Evolutionary conservation across 2,797 vertebrate species (phyloP), one percentile per base, ranked within the genome.

Genomic region (Danio jaintianensis): DNA sequence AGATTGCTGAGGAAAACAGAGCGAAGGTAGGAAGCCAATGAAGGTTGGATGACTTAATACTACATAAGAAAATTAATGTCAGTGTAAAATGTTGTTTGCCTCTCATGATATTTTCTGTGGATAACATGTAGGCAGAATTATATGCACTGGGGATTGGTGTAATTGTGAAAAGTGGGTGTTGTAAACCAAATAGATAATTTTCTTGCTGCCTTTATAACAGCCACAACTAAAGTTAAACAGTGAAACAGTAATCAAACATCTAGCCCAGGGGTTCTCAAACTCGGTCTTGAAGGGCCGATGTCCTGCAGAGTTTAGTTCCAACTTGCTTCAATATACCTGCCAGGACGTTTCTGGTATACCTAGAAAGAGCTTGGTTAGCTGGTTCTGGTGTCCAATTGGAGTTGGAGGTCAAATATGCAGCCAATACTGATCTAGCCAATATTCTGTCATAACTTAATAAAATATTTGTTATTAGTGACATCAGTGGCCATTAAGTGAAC

Each of bases 1-100:
- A 90, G 90, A 93, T 90, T 89, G 88, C 89, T 43, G 78, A 90
- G 91, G 90, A 91, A 91, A 91, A 91, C 71, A 77, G 20, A 47
- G 59, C 69, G 15, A 16, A 78, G 52, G 42, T 79, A 16, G 36
- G 16, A 59, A 15, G 73, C 42, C 70, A 76, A 81, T 43, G 20
- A 73, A 50, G 13, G 29, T 40, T 52, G 43, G 53, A 68, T 55
- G 7, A 53, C 11, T 68, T 29, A 43, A 45, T 16, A 15, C 40
- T 72, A 16, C 20, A 22, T 45, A 58, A 5, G 36, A 36, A 38
- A 38, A 38, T 61, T 22, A 67, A 48, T 47, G 18, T 36, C 3
- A 61, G 12, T 0, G 8, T 47, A 10, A 36, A 50, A 74, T 0
- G 0, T 4, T 1, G 1, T 53, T 40, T n/a, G 9, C 29, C 18